Percentiles rank a stretch among this genome's conserved stretches.
Conservation (phyloP, 1,140 invertebrate genomes). For the Sarcophaga bullata region DNA sequence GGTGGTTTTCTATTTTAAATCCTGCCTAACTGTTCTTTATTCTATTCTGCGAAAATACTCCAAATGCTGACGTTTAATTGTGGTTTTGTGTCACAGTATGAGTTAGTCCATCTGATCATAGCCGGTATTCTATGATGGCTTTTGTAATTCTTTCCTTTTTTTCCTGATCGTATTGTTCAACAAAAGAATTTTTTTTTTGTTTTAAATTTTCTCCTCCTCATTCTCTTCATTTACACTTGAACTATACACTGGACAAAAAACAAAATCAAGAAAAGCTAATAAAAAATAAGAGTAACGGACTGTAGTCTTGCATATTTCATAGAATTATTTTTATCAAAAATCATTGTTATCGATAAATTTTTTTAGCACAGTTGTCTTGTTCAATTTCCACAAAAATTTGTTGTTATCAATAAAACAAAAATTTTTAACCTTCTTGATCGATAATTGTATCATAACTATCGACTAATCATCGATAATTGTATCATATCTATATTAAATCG, state of each 20-base stretch:
- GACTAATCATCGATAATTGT: too few relatives aligned
- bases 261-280: neutral
- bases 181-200: neutral
- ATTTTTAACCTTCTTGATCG: too few relatives aligned
- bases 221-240: neutral
- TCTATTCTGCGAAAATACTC: neutral
- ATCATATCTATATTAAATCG: too few relatives aligned
- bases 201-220: neutral
- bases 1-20: too few relatives aligned
- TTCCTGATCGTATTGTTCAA: neutral
- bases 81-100: slow-evolving; percentile 16
- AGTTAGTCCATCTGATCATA: neutral
- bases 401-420: too few relatives aligned
- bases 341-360: too few relatives aligned
- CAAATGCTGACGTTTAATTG: neutral
- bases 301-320: neutral
- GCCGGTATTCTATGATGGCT: neutral
- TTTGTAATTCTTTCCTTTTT: neutral
- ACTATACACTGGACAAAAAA: neutral
- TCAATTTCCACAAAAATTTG: too few relatives aligned
- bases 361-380: too few relatives aligned
- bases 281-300: neutral
- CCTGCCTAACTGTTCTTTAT: neutral
- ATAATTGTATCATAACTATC: too few relatives aligned
- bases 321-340: too few relatives aligned